Base-by-base conservation (phyloP, 92 coral and sea anemone species). In the Zoanthus gigantus region DNA sequence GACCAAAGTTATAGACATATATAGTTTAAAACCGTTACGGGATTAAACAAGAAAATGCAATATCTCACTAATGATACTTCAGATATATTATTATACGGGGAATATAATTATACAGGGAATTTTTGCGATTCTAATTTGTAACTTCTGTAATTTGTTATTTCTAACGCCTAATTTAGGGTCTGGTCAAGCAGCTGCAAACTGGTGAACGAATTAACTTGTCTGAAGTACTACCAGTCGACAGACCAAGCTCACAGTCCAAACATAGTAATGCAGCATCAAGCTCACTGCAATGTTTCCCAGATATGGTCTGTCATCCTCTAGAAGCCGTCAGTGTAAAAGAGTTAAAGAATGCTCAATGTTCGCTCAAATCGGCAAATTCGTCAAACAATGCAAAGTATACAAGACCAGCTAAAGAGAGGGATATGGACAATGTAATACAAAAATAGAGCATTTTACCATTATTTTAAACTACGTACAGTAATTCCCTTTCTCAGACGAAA, bases 111-210 rank as follows among this genome's bases (percentile, higher is more conserved):
- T 23, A 23, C 23, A 23, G 23, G 23, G 23, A 23, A 23, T 37
- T 37, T 37, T 37, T 37, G 4, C 42, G 42, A 37, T 1, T 37
- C 42, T 37, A 37, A 37, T 37, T 37, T 37, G 10, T 50, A 2
- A 50, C 5, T 17, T 7, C 5, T 7, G 23, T 23, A 23, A 23
- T 23, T 37, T 37, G 10, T 50, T 50, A 50, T 50, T 17, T 7
- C 5, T 7, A 63, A 72, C 85, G 28, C 17, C 56, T 69, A 53
- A 17, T 4, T 2, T 82, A 94, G 98, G 89, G 89, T 74, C 84
- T 94, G 34, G 90, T 83, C 83, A 90, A 92, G 57, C 95, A 94
- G 74, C 91, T 91, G 31, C 92, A 88, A 29, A 84, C 93, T 32
- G 95, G 95, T 34, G 89, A 89, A 28, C 90, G 84, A 72, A 91